Evolutionary conservation across 1,140 invertebrate species (phyloP).

Genomic region (Drosophila pseudoananassae): DNA sequence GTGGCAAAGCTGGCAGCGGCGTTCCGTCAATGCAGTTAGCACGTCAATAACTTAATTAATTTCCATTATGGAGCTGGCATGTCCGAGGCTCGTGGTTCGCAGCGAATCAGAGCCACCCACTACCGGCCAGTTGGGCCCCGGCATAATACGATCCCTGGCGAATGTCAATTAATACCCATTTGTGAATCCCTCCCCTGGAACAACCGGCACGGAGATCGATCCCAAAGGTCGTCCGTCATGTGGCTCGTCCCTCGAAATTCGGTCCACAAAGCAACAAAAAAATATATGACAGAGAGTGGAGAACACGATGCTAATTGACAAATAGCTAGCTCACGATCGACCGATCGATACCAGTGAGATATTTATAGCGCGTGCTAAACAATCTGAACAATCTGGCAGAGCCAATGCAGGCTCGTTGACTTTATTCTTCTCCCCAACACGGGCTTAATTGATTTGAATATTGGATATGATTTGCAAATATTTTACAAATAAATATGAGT

Average conservation of each 20-base stretch:
- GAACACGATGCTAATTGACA: constrained; percentile 42
- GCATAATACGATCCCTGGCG: constrained; percentile 41
- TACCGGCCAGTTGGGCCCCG: constrained; percentile 50
- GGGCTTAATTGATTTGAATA: constrained; percentile 52
- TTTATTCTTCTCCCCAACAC: constrained; percentile 4
- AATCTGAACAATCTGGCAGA: constrained; percentile 47
- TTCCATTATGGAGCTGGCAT: constrained; percentile 29
- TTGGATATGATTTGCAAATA: constrained; percentile 21
- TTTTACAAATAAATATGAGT: not conserved
- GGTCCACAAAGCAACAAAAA: not conserved
- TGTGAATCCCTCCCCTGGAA: constrained; percentile 35
- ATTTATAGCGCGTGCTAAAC: constrained; percentile 53
- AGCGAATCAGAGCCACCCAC: constrained; percentile 15
- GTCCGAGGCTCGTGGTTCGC: constrained; percentile 39
- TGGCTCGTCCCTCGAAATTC: constrained; percentile 40
- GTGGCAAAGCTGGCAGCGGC: constrained; percentile 37
- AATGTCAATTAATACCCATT: constrained; percentile 60
- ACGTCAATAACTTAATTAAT: constrained; percentile 46
- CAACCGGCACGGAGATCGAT: constrained; percentile 4
- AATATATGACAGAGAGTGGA: constrained; percentile 17
- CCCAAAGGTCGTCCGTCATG: constrained; percentile 47
- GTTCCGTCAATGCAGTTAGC: constrained; percentile 34
- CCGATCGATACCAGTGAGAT: constrained; percentile 26
- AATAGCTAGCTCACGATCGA: constrained; percentile 46
- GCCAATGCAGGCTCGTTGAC: constrained; percentile 44